Conservation (phyloP, 2,113 vertebrate species). For the Macrotis lagotis region DNA sequence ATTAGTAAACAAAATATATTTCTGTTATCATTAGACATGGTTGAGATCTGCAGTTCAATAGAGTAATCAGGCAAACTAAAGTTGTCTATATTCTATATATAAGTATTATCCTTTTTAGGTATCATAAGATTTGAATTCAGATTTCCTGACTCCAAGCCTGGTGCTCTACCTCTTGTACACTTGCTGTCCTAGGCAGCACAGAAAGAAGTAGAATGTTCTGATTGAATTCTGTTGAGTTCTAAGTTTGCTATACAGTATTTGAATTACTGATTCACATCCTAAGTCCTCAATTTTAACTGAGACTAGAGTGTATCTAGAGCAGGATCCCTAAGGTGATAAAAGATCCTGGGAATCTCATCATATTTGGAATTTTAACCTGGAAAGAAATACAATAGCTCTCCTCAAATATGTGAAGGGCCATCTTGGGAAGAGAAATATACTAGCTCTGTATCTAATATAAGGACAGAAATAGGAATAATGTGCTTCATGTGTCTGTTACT, state of each 20-base stretch:
- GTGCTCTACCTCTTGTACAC: background rate
- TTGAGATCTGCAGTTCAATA: slow-evolving; percentile 7
- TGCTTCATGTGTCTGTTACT: background rate
- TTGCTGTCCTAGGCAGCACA: background rate
- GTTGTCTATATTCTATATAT: background rate
- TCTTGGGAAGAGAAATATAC: background rate
- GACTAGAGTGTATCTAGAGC: background rate
- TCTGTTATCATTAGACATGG: background rate
- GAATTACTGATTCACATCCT: background rate
- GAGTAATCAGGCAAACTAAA: slow-evolving; percentile 14
- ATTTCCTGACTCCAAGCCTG: too few relatives aligned
- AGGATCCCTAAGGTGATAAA: background rate
- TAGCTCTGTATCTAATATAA: background rate
- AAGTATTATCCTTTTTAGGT: background rate
- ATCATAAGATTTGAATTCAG: too few relatives aligned
- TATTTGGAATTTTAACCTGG: background rate
- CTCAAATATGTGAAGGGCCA: background rate
- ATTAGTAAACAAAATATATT: background rate
- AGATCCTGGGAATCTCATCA: background rate
- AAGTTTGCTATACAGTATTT: background rate
- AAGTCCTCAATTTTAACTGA: background rate
- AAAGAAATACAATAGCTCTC: background rate
- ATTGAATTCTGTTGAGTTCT: background rate
- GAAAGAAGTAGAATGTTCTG: background rate
- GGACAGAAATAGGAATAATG: background rate